phyloP scores from a whole-genome alignment of 2,113 vertebrate genomes.

The Aramus guarauna region DNA sequence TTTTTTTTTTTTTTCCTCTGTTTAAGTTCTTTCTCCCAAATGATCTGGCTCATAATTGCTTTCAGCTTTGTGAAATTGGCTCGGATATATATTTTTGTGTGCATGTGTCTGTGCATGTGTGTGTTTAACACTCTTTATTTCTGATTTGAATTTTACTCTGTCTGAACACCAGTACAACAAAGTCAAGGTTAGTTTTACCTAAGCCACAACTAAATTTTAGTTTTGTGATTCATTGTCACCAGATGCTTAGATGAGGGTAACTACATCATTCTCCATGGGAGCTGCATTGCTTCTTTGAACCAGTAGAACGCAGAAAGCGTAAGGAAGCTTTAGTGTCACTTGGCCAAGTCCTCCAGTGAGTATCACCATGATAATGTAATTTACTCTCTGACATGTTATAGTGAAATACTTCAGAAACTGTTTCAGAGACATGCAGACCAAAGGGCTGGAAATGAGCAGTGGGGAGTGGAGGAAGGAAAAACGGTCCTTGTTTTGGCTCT shows the following conservation, averaged over 20 bases:
- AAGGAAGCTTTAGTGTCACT: not conserved
- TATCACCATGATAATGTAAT: no score
- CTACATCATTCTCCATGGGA: accelerated
- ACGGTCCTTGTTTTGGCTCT: accelerated
- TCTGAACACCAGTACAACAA: not conserved
- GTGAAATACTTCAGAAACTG: not conserved
- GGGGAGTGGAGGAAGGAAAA: accelerated
- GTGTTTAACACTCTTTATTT: not conserved
- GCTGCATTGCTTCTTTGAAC: not conserved
- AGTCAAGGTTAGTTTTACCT: not conserved
- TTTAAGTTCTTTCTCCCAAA: constrained; percentile 26
- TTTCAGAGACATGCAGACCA: not conserved
- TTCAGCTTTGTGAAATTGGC: constrained; percentile 22
- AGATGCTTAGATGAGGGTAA: not conserved
- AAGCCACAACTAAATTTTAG: not conserved
- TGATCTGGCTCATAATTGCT: constrained; percentile 37
- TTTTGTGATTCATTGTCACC: not conserved
- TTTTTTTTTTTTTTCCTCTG: not conserved
- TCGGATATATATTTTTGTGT: not conserved
- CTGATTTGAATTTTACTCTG: not conserved
- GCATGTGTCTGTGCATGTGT: not conserved
- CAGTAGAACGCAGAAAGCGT: not conserved
- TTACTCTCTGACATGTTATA: not conserved
- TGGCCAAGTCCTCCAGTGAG: not conserved
- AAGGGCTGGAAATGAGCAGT: not conserved